phyloP scores from a whole-genome alignment of 2,797 vertebrate genomes.

The Astyanax mexicanus region DNA sequence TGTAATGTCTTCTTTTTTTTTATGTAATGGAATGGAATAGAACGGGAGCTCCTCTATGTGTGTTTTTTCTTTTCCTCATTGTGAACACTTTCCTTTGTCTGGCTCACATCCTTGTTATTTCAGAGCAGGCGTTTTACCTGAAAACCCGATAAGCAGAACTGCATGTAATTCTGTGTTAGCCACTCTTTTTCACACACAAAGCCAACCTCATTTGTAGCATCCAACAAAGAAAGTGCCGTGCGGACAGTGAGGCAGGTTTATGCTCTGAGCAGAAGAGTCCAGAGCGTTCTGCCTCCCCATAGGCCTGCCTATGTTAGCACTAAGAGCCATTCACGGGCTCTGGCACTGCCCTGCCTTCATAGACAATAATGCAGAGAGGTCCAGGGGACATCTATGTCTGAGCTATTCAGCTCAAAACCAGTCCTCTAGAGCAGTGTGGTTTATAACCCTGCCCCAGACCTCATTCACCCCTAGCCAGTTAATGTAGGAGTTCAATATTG shows the following conservation, averaged over 20 bases:
- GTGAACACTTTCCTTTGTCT: conserved; percentile 44
- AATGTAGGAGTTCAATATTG: no score
- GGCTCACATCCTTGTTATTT: conserved; percentile 23
- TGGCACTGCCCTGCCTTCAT: conserved; percentile 16
- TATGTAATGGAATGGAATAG: conserved; percentile 9
- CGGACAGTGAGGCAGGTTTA: conserved; percentile 28
- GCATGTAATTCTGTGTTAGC: conserved; percentile 23
- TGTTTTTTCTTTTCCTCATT: conserved; percentile 12
- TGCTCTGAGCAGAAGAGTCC: conserved; percentile 34
- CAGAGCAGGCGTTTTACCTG: conserved; percentile 38
- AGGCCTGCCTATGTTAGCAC: conserved; percentile 36
- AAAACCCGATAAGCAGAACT: conserved; percentile 34
- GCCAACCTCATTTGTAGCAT: conserved; percentile 10
- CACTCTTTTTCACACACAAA: conserved; percentile 37
- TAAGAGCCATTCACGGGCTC: conserved; percentile 43
- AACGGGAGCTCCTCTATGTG: no score
- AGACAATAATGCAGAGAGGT: neutral
- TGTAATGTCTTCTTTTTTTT: conserved; percentile 12
- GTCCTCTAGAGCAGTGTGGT: neutral
- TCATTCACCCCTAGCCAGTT: neutral
- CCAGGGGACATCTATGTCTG: neutral
- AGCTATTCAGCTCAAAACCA: neutral
- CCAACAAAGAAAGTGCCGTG: conserved; percentile 35
- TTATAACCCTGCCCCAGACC: no score
- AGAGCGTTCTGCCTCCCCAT: conserved; percentile 21